These are phyloP conservation scores for Xylota segnis DNA, from an alignment of 2,888 invertebrate species.

Conservation along the genomic window DNA sequence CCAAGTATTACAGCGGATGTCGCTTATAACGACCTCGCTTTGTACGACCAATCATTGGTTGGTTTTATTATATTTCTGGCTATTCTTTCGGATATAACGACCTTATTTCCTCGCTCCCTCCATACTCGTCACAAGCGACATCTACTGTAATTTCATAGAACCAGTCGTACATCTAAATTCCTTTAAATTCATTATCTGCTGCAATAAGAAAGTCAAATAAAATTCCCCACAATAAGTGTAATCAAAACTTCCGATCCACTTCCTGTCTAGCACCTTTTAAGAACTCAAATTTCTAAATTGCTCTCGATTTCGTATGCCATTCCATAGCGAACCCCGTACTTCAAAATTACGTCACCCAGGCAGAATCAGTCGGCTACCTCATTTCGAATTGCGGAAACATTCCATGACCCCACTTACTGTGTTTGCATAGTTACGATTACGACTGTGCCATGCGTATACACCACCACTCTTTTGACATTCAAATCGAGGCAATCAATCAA, in stretches of 20 bases:
- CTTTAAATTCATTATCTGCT: too few species aligned
- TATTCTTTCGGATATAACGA: too few species aligned
- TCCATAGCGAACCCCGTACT: conserved; percentile 4
- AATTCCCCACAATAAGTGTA: not conserved
- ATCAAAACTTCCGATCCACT: not conserved
- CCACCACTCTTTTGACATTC: conserved; percentile 11
- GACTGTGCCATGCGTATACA: conserved; percentile 25
- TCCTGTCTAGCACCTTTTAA: not conserved
- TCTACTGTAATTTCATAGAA: too few species aligned
- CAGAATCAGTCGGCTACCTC: conserved; percentile 31
- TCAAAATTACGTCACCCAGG: conserved; percentile 30
- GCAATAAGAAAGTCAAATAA: too few species aligned
- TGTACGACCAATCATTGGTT: too few species aligned
- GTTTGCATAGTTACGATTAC: conserved; percentile 52
- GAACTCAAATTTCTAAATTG: not conserved
- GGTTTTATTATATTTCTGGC: too few species aligned
- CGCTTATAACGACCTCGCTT: too few species aligned
- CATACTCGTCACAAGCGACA: too few species aligned
- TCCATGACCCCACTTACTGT: conserved; percentile 24
- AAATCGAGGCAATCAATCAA: conserved; percentile 58
- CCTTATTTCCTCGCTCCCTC: too few species aligned
- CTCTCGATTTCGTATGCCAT: not conserved
- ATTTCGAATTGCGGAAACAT: conserved; percentile 21
- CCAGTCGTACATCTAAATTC: too few species aligned
- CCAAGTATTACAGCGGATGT: too few species aligned